Evolutionary conservation across 1,140 invertebrate genomes (phyloP).

Genomic region (Homarus americanus): DNA sequence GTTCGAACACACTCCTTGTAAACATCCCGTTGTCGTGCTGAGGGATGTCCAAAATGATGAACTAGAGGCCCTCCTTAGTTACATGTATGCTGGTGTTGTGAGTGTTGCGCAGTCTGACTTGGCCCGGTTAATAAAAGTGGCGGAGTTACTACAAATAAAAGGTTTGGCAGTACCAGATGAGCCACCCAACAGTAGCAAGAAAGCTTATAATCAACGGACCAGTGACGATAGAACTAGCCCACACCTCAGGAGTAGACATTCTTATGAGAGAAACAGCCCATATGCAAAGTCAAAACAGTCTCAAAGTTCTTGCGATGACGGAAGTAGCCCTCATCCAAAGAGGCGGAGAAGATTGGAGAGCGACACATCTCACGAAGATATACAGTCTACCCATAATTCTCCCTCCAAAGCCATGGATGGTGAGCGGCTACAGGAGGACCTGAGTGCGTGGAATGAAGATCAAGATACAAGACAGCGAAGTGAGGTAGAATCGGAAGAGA

Average conservation of each 20-base stretch:
- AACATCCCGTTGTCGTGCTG: slow-evolving; percentile 63
- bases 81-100: slow-evolving; percentile 67
- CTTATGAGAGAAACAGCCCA: not conserved
- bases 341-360: slow-evolving; percentile 12
- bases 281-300: slow-evolving; percentile 4
- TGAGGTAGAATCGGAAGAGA: not conserved
- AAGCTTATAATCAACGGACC: not conserved
- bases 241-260: not conserved
- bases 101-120: slow-evolving; percentile 61
- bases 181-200: slow-evolving; percentile 21
- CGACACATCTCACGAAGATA: not conserved
- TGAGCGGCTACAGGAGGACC: not conserved
- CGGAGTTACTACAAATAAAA: slow-evolving; percentile 67
- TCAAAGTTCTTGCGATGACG: slow-evolving; percentile 20
- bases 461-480: not conserved
- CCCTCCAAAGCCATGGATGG: slow-evolving; percentile 5
- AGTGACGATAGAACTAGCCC: slow-evolving; percentile 22
- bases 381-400: not conserved
- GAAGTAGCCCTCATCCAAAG: slow-evolving; percentile 30
- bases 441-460: slow-evolving; percentile 1
- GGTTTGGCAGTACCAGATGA: slow-evolving; percentile 73
- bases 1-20: slow-evolving; percentile 68
- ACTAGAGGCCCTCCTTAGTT: slow-evolving; percentile 63
- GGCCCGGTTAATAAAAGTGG: slow-evolving; percentile 56
- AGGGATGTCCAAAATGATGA: slow-evolving; percentile 51